Evolutionary conservation across 2,113 vertebrate genomes (phyloP).

Genomic region (Spilogale gracilis): DNA sequence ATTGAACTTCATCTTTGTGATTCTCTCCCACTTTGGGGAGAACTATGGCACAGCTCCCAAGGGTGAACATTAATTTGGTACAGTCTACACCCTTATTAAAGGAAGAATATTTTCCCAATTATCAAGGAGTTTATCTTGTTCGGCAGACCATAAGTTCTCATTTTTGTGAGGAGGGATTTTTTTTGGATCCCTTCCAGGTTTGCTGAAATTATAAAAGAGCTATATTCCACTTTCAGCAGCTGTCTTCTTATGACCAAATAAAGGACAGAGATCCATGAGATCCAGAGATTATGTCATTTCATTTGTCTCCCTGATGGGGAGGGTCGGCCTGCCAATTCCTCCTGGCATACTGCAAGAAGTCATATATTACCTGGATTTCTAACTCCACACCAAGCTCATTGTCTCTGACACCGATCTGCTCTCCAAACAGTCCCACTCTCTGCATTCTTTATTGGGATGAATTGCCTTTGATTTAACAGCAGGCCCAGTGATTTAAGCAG

Average conservation of each 20-base stretch:
- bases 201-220: slow-evolving; percentile 10
- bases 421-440: neutral
- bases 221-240: neutral
- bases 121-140: neutral
- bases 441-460: neutral
- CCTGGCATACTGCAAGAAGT: neutral
- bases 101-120: neutral
- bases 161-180: neutral
- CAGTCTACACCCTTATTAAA: neutral
- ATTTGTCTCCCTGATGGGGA: neutral
- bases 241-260: neutral
- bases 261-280: neutral
- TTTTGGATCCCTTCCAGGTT: neutral
- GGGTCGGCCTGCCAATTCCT: neutral
- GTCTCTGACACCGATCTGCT: neutral
- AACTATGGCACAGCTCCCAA: neutral
- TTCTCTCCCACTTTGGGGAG: neutral
- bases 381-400: neutral
- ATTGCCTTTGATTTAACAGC: neutral
- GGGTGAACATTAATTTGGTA: neutral
- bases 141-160: neutral
- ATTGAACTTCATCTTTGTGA: neutral
- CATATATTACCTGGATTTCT: neutral
- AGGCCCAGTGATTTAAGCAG: neutral
- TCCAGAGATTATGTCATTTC: neutral